Percentiles rank a stretch among this genome's conserved stretches.
Conservation (phyloP, 2,888 invertebrate genomes). For the Ormyrus labotus region DNA sequence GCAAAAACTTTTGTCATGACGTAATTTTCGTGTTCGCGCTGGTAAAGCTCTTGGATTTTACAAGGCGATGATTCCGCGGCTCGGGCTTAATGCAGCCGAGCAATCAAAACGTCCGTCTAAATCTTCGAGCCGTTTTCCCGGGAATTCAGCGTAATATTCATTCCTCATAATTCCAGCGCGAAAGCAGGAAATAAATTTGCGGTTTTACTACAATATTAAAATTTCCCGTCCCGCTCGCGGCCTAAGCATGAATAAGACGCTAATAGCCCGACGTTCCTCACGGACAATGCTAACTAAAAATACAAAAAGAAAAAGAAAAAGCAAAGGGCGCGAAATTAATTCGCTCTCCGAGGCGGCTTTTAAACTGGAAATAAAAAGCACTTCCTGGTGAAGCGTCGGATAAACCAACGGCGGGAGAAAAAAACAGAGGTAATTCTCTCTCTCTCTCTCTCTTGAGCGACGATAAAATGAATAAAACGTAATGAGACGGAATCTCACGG, state of each 20-base stretch:
- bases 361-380: slow-evolving; percentile 17
- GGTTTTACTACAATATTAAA: not conserved
- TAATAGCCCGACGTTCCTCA: not conserved
- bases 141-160: not conserved
- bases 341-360: not conserved
- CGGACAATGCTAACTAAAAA: not conserved
- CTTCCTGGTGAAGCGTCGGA: slow-evolving; percentile 12
- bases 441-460: not conserved
- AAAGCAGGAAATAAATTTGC: too few species aligned
- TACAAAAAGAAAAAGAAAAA: not conserved
- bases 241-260: not conserved
- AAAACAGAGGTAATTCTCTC: slow-evolving; percentile 21
- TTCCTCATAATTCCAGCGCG: not conserved
- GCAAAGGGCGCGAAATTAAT: not conserved
- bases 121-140: not conserved
- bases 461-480: slow-evolving; percentile 47
- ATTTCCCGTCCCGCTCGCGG: not conserved
- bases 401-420: slow-evolving; percentile 3
- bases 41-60: not conserved
- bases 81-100: too few species aligned
- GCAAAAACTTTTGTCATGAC: slow-evolving; percentile 12
- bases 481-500: slow-evolving; percentile 23
- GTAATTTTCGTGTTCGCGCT: not conserved
- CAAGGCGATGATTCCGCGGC: not conserved
- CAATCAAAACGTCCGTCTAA: not conserved